These are phyloP conservation scores for Halictus rubicundus DNA, from an alignment of 1,140 invertebrate species.

Conservation along the genomic window DNA sequence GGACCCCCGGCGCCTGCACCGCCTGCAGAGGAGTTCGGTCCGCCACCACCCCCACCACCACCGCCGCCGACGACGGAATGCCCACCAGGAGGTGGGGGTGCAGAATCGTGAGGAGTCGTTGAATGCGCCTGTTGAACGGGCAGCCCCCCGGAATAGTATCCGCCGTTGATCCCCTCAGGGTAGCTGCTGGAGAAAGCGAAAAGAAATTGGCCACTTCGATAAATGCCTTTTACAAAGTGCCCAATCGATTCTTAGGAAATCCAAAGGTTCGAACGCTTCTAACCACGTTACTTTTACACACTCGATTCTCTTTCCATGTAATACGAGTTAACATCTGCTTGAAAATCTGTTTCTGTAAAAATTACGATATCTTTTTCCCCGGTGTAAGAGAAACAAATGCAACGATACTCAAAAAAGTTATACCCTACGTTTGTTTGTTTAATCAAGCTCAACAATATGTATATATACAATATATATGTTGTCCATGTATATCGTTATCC, in stretches of 20 bases:
- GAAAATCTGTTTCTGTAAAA: constrained; percentile 76
- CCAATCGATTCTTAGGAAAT: constrained; percentile 62
- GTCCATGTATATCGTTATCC: no score
- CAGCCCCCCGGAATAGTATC: constrained; percentile 86
- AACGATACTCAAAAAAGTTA: constrained; percentile 56
- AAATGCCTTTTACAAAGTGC: constrained; percentile 64
- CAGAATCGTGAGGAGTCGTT: constrained; percentile 87
- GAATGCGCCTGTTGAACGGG: constrained; percentile 88
- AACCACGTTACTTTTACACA: constrained; percentile 60
- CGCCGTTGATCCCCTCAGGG: constrained; percentile 86
- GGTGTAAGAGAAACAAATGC: constrained; percentile 62
- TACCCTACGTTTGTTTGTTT: constrained; percentile 50
- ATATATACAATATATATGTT: neutral
- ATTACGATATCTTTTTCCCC: constrained; percentile 72
- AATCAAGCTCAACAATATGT: constrained; percentile 36
- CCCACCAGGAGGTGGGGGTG: constrained; percentile 82
- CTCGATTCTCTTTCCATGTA: constrained; percentile 63
- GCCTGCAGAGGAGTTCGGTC: constrained; percentile 72
- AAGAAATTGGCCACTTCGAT: constrained; percentile 74
- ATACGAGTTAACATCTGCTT: constrained; percentile 73
- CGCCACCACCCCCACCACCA: constrained; percentile 71
- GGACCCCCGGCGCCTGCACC: constrained; percentile 72
- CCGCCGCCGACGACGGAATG: constrained; percentile 77
- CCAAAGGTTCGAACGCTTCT: constrained; percentile 61
- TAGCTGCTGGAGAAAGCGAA: constrained; percentile 80